Evolutionary conservation across 2,113 vertebrate genomes (phyloP).

Genomic region (Thunnus maccoyii): DNA sequence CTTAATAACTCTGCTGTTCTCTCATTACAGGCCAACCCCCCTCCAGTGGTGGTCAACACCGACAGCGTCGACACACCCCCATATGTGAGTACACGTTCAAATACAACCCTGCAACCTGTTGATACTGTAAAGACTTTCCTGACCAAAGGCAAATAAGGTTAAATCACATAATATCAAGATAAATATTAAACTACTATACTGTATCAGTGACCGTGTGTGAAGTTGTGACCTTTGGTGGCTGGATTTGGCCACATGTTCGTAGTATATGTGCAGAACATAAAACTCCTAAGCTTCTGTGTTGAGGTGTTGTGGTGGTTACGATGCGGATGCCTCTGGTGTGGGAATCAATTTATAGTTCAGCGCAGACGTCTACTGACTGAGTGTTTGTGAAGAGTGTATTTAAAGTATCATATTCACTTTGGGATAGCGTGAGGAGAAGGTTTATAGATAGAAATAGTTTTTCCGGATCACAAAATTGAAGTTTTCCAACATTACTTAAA

Average conservation of each 20-base stretch:
- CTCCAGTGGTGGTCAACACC: constrained; percentile 96
- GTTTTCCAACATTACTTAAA: too few relatives aligned
- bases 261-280: neutral
- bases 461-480: too few relatives aligned
- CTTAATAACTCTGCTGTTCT: constrained; percentile 39
- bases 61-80: constrained; percentile 92
- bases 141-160: neutral
- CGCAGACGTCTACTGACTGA: too few relatives aligned
- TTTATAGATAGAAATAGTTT: too few relatives aligned
- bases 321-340: too few relatives aligned
- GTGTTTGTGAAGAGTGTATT: too few relatives aligned
- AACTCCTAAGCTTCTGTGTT: neutral
- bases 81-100: constrained; percentile 88
- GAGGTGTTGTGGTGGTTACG: neutral
- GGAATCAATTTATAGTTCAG: neutral
- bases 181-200: neutral
- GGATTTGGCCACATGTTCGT: neutral
- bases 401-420: too few relatives aligned
- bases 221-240: neutral
- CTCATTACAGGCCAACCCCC: constrained; percentile 93
- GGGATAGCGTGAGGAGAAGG: too few relatives aligned
- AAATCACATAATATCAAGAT: neutral
- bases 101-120: neutral
- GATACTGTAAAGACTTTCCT: neutral
- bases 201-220: neutral